These are phyloP conservation scores for Porites divaricata DNA, from an alignment of 92 coral and sea anemone species.

Conservation along the genomic window DNA sequence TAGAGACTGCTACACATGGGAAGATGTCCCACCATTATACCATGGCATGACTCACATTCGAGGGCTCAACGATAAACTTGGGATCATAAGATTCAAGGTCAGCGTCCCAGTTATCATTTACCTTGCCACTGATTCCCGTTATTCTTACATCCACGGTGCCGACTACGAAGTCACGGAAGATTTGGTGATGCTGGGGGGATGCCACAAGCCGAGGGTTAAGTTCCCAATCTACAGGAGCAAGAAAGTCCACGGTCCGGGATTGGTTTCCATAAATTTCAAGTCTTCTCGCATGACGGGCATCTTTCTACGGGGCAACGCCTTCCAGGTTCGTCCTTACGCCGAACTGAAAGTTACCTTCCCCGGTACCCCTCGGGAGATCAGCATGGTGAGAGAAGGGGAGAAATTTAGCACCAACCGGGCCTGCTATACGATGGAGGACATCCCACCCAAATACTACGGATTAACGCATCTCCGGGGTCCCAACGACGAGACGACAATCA, in stretches of 20 bases:
- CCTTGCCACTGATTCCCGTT: constrained; percentile 85
- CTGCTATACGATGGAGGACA: constrained; percentile 80
- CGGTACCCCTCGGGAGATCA: constrained; percentile 56
- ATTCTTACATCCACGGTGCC: constrained; percentile 77
- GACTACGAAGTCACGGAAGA: constrained; percentile 70
- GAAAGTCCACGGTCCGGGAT: constrained; percentile 70
- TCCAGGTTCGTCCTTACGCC: constrained; percentile 65
- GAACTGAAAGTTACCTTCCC: constrained; percentile 69
- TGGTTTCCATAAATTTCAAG: constrained; percentile 55
- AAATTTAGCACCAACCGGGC: constrained; percentile 87
- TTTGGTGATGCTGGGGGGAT: constrained; percentile 77
- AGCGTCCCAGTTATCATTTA: constrained; percentile 79
- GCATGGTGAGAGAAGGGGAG: constrained; percentile 93
- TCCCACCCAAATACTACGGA: constrained; percentile 92
- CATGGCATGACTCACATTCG: constrained; percentile 96
- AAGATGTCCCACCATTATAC: constrained; percentile 88
- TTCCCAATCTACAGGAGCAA: constrained; percentile 84
- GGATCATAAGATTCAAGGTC: constrained; percentile 62
- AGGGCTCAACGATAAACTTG: constrained; percentile 84
- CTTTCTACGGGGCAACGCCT: constrained; percentile 79
- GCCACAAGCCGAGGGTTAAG: constrained; percentile 62
- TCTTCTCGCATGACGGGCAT: constrained; percentile 79
- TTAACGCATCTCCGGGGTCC: constrained; percentile 86
- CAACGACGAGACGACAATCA: constrained; percentile 32
- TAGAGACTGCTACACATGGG: constrained; percentile 73